phyloP scores from a whole-genome alignment of 2,113 vertebrate species.

The Reinhardtius hippoglossoides region DNA sequence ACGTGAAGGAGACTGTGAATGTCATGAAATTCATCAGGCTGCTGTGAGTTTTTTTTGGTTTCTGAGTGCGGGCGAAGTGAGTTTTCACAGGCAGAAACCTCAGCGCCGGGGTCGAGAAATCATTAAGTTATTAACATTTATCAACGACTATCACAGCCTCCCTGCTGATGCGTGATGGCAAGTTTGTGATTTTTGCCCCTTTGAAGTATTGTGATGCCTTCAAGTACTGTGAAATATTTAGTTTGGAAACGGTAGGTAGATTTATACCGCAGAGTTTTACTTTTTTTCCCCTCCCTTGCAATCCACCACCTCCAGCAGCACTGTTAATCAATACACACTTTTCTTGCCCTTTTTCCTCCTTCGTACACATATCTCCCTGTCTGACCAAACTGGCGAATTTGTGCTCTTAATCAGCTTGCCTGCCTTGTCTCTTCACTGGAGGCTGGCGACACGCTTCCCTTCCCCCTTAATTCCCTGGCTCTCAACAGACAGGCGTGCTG shows the following conservation, averaged over 20 bases:
- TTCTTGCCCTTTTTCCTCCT: constrained; percentile 62
- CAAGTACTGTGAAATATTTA: constrained; percentile 43
- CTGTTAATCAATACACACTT: constrained; percentile 71
- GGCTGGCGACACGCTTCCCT: constrained; percentile 74
- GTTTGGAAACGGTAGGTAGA: constrained; percentile 38
- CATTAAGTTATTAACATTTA: constrained; percentile 48
- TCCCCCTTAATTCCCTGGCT: constrained; percentile 71
- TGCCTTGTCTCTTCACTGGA: constrained; percentile 68
- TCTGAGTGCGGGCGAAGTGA: constrained; percentile 15
- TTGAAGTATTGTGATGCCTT: constrained; percentile 47
- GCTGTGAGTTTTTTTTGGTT: constrained; percentile 1
- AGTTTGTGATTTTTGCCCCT: constrained; percentile 15
- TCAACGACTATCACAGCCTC: constrained; percentile 14
- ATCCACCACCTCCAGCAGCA: constrained; percentile 32
- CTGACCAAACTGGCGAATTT: constrained; percentile 67
- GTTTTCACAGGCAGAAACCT: constrained; percentile 37
- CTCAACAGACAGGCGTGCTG: constrained; percentile 69
- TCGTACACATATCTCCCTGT: constrained; percentile 51
- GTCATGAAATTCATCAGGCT: constrained; percentile 60
- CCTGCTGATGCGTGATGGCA: neutral
- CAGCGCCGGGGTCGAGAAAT: neutral
- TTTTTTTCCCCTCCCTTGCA: neutral
- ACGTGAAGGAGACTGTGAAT: constrained; percentile 64
- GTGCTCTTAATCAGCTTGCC: constrained; percentile 76
- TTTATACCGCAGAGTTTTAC: constrained; percentile 12